phyloP scores from a whole-genome alignment of 2,113 vertebrate genomes.

The Tiliqua scincoides region DNA sequence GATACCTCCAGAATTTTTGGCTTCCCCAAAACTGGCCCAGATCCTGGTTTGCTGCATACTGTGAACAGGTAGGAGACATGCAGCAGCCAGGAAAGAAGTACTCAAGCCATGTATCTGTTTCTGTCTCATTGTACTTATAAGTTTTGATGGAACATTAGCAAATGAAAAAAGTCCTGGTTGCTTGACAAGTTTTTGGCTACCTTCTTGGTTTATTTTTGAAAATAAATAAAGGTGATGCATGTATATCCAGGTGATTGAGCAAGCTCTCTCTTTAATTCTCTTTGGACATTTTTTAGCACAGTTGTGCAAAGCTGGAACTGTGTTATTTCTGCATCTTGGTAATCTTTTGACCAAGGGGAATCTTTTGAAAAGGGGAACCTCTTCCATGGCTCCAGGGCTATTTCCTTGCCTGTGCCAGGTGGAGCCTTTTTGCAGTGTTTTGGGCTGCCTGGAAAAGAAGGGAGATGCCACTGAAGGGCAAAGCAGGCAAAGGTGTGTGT shows the following conservation, averaged over 20 bases:
- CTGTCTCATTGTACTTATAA: neutral
- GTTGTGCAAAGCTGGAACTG: neutral
- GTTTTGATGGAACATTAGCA: neutral
- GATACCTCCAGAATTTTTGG: too few species aligned
- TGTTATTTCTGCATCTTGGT: neutral
- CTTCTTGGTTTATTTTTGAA: neutral
- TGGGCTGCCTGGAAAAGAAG: too few species aligned
- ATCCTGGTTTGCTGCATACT: neutral
- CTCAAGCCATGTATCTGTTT: neutral
- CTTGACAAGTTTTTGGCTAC: neutral
- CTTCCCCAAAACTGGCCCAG: too few species aligned
- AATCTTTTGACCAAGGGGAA: neutral
- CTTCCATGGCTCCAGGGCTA: too few species aligned
- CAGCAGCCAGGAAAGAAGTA: neutral
- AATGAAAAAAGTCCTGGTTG: neutral
- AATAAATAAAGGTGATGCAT: neutral
- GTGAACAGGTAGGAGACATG: neutral
- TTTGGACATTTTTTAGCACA: neutral
- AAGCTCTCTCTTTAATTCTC: neutral
- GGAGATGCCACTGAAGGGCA: neutral
- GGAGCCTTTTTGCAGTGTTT: too few species aligned
- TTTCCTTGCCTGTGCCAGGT: too few species aligned
- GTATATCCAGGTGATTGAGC: neutral
- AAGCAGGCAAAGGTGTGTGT: neutral
- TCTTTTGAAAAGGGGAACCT: too few species aligned